phyloP scores from a whole-genome alignment of 2,113 vertebrate genomes.

The Harpagus bidentatus region DNA sequence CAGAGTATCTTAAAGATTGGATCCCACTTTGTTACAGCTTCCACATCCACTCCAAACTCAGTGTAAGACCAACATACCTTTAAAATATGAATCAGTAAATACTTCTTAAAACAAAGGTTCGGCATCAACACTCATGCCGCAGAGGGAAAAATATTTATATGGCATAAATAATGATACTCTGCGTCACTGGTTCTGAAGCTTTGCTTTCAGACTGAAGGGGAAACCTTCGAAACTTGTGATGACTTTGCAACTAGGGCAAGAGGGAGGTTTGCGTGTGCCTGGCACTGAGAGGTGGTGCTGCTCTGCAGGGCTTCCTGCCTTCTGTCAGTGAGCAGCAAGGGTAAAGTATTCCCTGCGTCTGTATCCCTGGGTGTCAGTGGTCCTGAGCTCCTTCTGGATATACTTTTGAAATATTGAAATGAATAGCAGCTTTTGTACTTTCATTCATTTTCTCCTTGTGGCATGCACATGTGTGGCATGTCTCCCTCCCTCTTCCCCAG shows the following conservation, averaged over 20 bases:
- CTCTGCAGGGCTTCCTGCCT: not conserved
- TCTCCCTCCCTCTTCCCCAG: not conserved
- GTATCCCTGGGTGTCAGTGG: not conserved
- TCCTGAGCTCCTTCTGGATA: not conserved
- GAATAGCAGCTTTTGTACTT: not conserved
- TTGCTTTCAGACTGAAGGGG: not conserved
- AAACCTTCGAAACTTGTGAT: not conserved
- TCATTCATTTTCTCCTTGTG: not conserved
- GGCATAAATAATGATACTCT: not conserved
- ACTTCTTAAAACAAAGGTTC: not conserved
- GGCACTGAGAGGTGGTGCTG: not conserved
- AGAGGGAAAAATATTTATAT: not conserved
- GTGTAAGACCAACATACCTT: not conserved
- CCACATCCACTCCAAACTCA: not conserved
- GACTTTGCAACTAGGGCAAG: not conserved
- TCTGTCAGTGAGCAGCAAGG: not conserved
- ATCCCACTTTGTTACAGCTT: not conserved
- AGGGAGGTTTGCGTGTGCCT: not conserved
- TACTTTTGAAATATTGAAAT: not conserved
- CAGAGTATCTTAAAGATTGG: not conserved
- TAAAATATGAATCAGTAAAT: not conserved
- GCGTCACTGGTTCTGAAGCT: not conserved
- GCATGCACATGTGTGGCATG: accelerated
- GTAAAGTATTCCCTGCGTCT: not conserved
- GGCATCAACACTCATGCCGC: not conserved